phyloP scores from a whole-genome alignment of 2,797 vertebrate species.

The Chloroceryle inda region DNA sequence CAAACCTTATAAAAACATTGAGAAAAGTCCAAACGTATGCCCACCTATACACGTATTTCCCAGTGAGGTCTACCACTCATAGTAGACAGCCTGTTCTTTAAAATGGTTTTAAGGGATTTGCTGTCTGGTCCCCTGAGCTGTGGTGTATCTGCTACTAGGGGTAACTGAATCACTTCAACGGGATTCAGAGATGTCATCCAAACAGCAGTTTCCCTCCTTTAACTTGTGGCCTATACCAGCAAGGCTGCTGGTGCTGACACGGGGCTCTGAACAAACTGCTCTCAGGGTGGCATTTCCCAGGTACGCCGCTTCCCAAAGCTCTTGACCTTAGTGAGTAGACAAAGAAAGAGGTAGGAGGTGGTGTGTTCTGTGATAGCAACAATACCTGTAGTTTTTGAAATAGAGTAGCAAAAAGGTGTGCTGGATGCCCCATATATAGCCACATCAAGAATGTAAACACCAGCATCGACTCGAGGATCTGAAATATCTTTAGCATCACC shows the following conservation, averaged over 20 bases:
- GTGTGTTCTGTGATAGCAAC: neutral
- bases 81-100: neutral
- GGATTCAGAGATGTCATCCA: neutral
- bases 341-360: accelerated
- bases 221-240: neutral
- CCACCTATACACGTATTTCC: neutral
- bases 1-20: neutral
- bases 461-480: neutral
- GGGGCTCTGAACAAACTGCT: neutral
- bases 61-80: neutral
- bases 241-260: neutral
- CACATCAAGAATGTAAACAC: neutral
- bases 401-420: neutral
- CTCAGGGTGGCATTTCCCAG: neutral
- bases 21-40: neutral
- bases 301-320: neutral
- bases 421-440: neutral
- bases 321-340: accelerated
- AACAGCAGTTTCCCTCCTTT: neutral
- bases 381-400: neutral
- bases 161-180: neutral
- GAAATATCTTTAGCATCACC: neutral
- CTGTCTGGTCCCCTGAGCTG: neutral
- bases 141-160: neutral
- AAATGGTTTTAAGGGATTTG: neutral